These are phyloP conservation scores for Campoletis sonorensis DNA, from an alignment of 1,140 invertebrate genomes.

Conservation along the genomic window DNA sequence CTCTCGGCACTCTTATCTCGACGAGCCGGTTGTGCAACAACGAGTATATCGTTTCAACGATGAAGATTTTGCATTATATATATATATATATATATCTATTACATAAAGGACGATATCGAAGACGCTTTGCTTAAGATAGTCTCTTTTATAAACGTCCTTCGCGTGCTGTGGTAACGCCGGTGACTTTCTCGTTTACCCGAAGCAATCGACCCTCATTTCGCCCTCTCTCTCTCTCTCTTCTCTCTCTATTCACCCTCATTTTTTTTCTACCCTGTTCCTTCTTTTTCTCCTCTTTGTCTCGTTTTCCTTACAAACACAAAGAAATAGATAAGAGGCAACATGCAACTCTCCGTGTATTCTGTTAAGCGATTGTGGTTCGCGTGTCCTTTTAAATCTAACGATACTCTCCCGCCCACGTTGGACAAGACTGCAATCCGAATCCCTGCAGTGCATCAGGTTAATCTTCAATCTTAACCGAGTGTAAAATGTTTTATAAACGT, in stretches of 20 bases:
- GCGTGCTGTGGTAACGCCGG: neutral
- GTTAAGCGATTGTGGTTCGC: neutral
- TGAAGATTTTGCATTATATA: neutral
- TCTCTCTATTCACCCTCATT: neutral
- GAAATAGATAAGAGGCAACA: neutral
- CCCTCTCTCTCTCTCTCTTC: neutral
- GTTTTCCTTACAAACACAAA: neutral
- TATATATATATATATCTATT: neutral
- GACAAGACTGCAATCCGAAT: neutral
- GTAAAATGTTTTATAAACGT: too few relatives aligned
- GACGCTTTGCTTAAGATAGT: constrained; percentile 7
- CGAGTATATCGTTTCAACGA: constrained; percentile 24
- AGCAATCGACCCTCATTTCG: neutral
- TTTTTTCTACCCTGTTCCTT: neutral
- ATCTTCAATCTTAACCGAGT: neutral
- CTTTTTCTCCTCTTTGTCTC: neutral
- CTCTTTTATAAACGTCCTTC: neutral
- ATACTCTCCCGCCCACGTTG: neutral
- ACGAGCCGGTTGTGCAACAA: constrained; percentile 21
- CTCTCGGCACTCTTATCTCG: constrained; percentile 2
- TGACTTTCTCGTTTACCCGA: neutral
- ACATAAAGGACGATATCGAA: neutral
- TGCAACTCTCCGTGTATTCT: neutral
- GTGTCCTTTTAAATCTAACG: neutral
- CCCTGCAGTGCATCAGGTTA: neutral